These are phyloP conservation scores for Dione vanillae DNA, from an alignment of 2,888 invertebrate species.

Conservation along the genomic window DNA sequence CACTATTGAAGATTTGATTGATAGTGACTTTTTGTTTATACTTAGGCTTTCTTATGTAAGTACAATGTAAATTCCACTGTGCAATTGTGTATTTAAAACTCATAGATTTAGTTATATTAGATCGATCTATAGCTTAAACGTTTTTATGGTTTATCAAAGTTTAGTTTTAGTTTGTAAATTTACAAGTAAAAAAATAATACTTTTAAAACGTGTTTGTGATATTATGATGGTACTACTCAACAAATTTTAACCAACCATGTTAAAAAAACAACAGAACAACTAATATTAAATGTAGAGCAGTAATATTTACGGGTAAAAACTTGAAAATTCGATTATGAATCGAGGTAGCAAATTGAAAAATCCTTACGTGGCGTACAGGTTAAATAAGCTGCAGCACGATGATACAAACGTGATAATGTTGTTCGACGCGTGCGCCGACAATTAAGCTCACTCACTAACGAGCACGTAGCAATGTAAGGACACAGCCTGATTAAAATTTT, in stretches of 20 bases:
- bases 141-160: too few relatives aligned
- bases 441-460: conserved; percentile 52
- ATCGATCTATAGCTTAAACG: too few relatives aligned
- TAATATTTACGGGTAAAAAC: conserved; percentile 16
- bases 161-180: too few relatives aligned
- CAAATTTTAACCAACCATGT: not conserved
- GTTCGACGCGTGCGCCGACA: conserved; percentile 49
- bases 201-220: too few relatives aligned
- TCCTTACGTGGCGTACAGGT: conserved; percentile 51
- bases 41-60: conserved; percentile 1
- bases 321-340: conserved; percentile 33
- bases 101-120: too few relatives aligned
- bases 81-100: too few relatives aligned
- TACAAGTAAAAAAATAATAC: too few relatives aligned
- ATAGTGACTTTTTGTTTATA: conserved; percentile 12
- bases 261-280: not conserved
- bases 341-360: conserved; percentile 45
- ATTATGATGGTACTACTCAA: too few relatives aligned
- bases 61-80: not conserved
- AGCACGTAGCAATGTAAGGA: conserved; percentile 48
- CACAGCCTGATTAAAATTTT: conserved; percentile 25
- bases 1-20: conserved; percentile 32
- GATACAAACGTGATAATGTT: conserved; percentile 53
- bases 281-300: not conserved
- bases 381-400: conserved; percentile 40